These are phyloP conservation scores for Drosophila diplacantha DNA, from an alignment of 2,888 invertebrate genomes.

Conservation along the genomic window DNA sequence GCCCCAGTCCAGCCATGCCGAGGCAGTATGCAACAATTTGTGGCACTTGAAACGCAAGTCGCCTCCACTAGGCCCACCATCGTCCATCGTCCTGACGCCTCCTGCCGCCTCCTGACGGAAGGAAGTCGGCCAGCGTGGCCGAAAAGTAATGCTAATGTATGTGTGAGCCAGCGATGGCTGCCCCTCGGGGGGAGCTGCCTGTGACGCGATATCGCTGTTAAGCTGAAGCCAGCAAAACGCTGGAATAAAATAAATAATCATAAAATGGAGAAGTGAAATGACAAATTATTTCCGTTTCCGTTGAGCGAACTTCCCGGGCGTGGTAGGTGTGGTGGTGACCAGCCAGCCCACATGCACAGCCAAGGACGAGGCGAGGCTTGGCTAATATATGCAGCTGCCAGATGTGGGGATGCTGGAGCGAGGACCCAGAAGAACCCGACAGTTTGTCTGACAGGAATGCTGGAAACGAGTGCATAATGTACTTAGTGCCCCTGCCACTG, in stretches of 20 bases:
- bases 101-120: conserved; percentile 12
- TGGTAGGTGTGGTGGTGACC: not conserved
- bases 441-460: conserved; percentile 15
- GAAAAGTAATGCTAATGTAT: conserved; percentile 45
- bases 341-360: not conserved
- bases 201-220: conserved; percentile 15
- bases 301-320: conserved; percentile 15
- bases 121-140: conserved; percentile 41
- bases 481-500: conserved; percentile 6
- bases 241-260: conserved; percentile 46
- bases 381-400: conserved; percentile 39
- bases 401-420: conserved; percentile 1
- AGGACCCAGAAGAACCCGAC: conserved; percentile 10
- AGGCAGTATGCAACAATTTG: conserved; percentile 34
- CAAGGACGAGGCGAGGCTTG: conserved; percentile 5
- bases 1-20: not conserved
- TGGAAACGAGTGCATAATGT: conserved; percentile 23
- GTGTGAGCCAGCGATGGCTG: conserved; percentile 29
- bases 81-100: conserved; percentile 5
- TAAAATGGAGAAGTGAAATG: conserved; percentile 56
- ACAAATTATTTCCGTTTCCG: conserved; percentile 65
- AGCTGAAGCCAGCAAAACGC: conserved; percentile 25
- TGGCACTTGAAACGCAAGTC: conserved; percentile 27
- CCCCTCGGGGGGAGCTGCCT: not conserved
- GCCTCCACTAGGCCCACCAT: not conserved